A percentile compares a stretch with the other conserved stretches of the same genome.
Evolutionary conservation across 1,140 invertebrate genomes (phyloP).

Genomic region (Aphelenchoides besseyi): DNA sequence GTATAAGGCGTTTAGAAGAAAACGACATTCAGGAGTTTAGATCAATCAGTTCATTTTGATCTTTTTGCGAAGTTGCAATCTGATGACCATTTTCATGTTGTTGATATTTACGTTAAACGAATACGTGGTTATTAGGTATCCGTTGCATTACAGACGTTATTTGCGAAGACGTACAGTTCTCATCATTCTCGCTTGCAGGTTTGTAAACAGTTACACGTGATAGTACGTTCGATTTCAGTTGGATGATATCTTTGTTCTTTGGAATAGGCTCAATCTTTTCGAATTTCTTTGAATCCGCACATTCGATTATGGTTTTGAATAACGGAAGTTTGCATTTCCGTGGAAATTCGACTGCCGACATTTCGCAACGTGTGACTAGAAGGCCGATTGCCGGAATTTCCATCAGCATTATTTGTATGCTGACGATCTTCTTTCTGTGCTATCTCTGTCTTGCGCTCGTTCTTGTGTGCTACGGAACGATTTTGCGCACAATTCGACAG

Average conservation of each 20-base stretch:
- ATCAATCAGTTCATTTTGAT: slow-evolving; percentile 58
- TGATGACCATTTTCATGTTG: slow-evolving; percentile 61
- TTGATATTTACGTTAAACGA: slow-evolving; percentile 61
- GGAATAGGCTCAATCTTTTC: slow-evolving; percentile 58
- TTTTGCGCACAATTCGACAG: slow-evolving; percentile 57
- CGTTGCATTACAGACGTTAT: slow-evolving; percentile 59
- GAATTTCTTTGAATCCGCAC: slow-evolving; percentile 52
- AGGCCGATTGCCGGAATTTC: slow-evolving; percentile 43
- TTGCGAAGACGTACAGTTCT: slow-evolving; percentile 58
- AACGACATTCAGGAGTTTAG: slow-evolving; percentile 18
- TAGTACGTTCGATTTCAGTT: slow-evolving; percentile 43
- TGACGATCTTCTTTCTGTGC: slow-evolving; percentile 56
- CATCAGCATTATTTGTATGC: slow-evolving; percentile 49
- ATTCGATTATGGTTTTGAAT: slow-evolving; percentile 49
- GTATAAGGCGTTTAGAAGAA: slow-evolving; percentile 24
- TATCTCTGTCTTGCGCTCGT: slow-evolving; percentile 53
- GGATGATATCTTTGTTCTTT: slow-evolving; percentile 56
- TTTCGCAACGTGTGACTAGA: slow-evolving; percentile 31
- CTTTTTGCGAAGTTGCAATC: slow-evolving; percentile 57
- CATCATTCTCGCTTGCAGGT: slow-evolving; percentile 53
- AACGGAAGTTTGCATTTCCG: slow-evolving; percentile 41
- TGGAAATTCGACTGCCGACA: slow-evolving; percentile 23
- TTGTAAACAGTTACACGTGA: background rate
- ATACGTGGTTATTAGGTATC: slow-evolving; percentile 59
- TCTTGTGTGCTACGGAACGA: slow-evolving; percentile 58